Base-by-base conservation (phyloP, 2,888 invertebrate genomes). In the Melikaiella ostensackeni region DNA sequence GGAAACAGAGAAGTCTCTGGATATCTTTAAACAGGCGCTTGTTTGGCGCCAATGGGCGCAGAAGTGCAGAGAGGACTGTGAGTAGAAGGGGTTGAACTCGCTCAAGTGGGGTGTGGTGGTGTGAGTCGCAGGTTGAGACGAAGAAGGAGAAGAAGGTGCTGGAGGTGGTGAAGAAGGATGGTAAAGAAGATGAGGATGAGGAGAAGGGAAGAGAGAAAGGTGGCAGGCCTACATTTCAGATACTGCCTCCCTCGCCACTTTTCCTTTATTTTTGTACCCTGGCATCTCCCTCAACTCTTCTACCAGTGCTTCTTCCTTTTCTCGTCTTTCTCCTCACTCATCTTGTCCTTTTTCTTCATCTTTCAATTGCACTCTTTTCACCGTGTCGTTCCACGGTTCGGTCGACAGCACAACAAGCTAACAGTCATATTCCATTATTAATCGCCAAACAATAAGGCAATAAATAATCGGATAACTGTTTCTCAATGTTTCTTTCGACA, bases 181-280 rank as follows among this genome's bases (percentile, higher is more conserved):
- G 78, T 70, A 74, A 59, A 46, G 76, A 75, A 50, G 76, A 16
- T 8, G 62, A 74, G 42, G 73, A 77, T 61, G 64, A 75, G 76
- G 79, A 61, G 77, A 64, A 73, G 74, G 75, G 75, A 62, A 77
- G 76, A 77, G 77, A 76, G 84, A 77, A 61, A 59, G 77, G 64
- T 55, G 82, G 79, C 79, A 83, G 83, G 84, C 84, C 84, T 85
- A 85, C 84, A 83, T 86, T 86, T 86, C 83, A 80, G 82, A 81
- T 82, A 80, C 81, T 76, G 70, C 79, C 77, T 79, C 75, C 78
- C 75, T 80, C 77, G 78, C 75, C 74, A 75, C 70, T 61, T 76
- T 78, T 78, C 70, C 63, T 76, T 78, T 77, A 64, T 76, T 75
- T 81, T 79, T 79, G 73, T 81, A 77, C 78, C 80, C 59, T 77